Conservation (phyloP, 2,797 vertebrate species). For the Perodicticus potto region DNA sequence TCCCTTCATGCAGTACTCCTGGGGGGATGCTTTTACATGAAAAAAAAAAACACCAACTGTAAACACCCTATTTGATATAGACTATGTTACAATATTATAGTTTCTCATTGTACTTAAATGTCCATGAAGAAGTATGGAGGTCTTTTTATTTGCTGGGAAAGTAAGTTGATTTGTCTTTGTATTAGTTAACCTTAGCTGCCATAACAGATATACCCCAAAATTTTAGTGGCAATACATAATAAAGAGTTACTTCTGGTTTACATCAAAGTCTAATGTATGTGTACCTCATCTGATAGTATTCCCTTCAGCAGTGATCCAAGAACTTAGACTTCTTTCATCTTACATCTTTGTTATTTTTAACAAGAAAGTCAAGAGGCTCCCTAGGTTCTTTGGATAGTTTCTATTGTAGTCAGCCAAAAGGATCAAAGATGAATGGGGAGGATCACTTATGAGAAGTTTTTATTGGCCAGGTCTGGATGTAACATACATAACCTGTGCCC, state of each 20-base stretch:
- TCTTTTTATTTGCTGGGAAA: conserved; percentile 40
- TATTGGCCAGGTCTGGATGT: neutral
- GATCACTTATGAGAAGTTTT: neutral
- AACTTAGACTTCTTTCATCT: neutral
- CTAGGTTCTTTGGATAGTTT: neutral
- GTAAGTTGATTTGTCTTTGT: neutral
- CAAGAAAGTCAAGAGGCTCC: neutral
- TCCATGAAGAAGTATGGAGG: conserved; percentile 3
- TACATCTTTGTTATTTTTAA: neutral
- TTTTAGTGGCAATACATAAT: neutral
- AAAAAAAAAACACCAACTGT: conserved; percentile 24
- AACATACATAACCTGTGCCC: neutral
- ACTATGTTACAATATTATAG: neutral
- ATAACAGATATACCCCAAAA: neutral
- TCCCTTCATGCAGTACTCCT: neutral
- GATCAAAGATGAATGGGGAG: neutral
- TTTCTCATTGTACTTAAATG: conserved; percentile 9
- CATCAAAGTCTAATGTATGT: conserved; percentile 21
- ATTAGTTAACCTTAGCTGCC: conserved; percentile 5
- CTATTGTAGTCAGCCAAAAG: neutral
- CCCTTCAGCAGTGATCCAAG: neutral
- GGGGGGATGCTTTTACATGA: neutral
- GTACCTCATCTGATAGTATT: conserved; percentile 5
- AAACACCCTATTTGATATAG: neutral
- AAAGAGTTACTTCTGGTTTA: conserved; percentile 9